Evolutionary conservation across 2,113 vertebrate species (phyloP), one percentile per base, ranked within the genome.

Genomic region (Nestor notabilis): DNA sequence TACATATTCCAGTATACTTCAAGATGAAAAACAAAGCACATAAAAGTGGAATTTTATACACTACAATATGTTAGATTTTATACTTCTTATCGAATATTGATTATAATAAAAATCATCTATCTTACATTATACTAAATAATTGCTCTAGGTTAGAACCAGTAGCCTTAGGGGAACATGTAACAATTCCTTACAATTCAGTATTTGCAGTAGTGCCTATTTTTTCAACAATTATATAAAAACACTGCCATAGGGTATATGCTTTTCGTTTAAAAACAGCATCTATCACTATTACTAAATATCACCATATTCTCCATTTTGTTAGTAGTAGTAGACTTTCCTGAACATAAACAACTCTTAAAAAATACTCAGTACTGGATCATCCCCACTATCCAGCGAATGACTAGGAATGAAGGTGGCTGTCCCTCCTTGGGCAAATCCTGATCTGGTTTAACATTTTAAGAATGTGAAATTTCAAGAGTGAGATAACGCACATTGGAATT

Each of bases 191-290:
- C 49, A 90, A 76, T 76, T 72, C 69, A 55, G 50, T 50, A 61
- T 83, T 76, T 28, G 44, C 18, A 64, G 71, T 76, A 93, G 4
- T 44, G 61, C 8, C 4, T 39, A 50, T 87, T 93, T 94, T 87
- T 89, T 52, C 74, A 97, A 96, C 12, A 77, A 80, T 75, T 95
- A 85, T 23, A 88, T 82, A 81, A 82, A 90, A 95, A 58, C 61
- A 88, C 24, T 83, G 28, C 83, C 81, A 83, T 5, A 72, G 18
- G 28, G 13, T 71, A 86, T 49, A 58, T 28, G 5, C 8, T 78
- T 80, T 81, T 68, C 35, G 72, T 90, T 86, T 72, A 11, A 60
- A 63, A 95, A 65, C 11, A 90, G 53, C 18, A 82, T 25, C 46
- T 35, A 53, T 31, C 35, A 58, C 25, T 50, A 5, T n/a, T 23